Evolutionary conservation across 2,797 vertebrate genomes (phyloP).

Genomic region (Falco concolor): DNA sequence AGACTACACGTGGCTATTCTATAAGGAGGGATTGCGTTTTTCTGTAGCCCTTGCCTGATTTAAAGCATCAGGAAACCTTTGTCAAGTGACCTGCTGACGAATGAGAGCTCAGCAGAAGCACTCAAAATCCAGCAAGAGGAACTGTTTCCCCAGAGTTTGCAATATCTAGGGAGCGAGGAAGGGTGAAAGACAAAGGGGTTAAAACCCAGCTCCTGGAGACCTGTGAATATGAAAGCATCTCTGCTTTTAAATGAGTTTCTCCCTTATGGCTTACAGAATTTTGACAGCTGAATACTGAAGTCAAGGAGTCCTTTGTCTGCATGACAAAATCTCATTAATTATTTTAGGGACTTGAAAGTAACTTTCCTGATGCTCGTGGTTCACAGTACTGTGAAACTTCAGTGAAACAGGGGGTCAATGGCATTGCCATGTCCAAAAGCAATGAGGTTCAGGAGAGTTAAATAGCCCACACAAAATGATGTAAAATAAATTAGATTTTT

Average conservation of each 20-base stretch:
- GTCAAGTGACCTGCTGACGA: neutral
- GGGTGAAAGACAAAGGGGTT: neutral
- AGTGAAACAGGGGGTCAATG: neutral
- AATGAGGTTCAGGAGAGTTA: neutral
- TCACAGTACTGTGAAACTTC: neutral
- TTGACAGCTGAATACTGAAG: neutral
- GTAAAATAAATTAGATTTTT: neutral
- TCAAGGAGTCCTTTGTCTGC: neutral
- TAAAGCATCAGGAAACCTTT: neutral
- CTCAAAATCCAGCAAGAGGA: neutral
- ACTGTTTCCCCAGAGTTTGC: neutral
- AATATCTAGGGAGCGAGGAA: neutral
- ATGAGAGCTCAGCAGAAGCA: neutral
- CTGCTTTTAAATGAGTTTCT: neutral
- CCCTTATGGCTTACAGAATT: neutral
- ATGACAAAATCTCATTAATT: neutral
- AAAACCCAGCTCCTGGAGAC: neutral
- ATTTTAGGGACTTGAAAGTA: neutral
- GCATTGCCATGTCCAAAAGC: neutral
- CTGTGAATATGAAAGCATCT: neutral
- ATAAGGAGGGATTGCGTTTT: neutral
- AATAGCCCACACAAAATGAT: neutral
- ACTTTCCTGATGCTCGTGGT: neutral
- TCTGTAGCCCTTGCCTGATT: neutral
- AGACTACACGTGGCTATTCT: neutral